Evolutionary conservation across 2,113 vertebrate genomes (phyloP).

Genomic region (Petrocephalus microphthalmus): DNA sequence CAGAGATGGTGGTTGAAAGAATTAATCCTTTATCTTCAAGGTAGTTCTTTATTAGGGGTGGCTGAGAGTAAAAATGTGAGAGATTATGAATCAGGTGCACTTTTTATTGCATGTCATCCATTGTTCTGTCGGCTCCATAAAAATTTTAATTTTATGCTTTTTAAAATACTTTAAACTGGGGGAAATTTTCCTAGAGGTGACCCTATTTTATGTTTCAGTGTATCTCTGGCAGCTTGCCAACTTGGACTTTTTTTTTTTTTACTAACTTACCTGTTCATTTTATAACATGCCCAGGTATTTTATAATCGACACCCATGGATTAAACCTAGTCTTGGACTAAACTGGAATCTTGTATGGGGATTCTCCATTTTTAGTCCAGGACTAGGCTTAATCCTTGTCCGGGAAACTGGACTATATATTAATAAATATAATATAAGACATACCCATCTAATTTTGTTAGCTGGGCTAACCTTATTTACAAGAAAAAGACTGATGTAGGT

Average conservation of each 20-base stretch:
- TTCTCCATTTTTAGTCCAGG: no score
- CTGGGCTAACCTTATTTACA: not conserved
- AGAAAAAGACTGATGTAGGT: not conserved
- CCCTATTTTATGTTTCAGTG: not conserved
- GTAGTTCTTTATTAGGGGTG: not conserved
- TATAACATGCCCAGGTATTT: not conserved
- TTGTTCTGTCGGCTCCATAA: not conserved
- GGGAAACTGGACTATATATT: not conserved
- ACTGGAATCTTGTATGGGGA: no score
- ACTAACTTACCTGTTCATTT: not conserved
- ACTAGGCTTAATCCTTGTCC: no score
- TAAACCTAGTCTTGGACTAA: no score
- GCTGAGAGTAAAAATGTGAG: not conserved
- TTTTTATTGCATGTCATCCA: slow-evolving; percentile 2
- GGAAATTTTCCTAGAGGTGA: not conserved
- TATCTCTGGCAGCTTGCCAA: not conserved
- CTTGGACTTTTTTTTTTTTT: not conserved
- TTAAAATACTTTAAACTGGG: not conserved
- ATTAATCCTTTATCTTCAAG: not conserved
- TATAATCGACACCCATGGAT: no score
- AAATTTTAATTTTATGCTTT: not conserved
- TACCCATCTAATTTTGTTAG: not conserved
- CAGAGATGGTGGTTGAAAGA: not conserved
- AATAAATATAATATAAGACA: not conserved
- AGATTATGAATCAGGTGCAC: not conserved